These are phyloP conservation scores for Scolanthus callimorphus DNA, from an alignment of 92 coral and sea anemone species.

Conservation along the genomic window DNA sequence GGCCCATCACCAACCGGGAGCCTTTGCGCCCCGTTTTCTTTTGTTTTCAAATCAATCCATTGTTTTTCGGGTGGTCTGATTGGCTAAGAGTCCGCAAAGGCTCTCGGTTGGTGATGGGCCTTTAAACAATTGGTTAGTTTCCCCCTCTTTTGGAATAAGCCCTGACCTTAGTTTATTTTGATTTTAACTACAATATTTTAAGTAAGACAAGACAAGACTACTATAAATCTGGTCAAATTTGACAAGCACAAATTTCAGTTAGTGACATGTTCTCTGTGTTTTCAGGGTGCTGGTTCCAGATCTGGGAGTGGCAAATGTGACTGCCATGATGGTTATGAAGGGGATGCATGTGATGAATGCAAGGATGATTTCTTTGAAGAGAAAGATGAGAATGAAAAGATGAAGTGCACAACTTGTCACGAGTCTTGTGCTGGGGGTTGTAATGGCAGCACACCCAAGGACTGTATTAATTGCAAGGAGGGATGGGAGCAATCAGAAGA, in stretches of 20 bases:
- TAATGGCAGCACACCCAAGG: slow-evolving; percentile 59
- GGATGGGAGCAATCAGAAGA: slow-evolving; percentile 79
- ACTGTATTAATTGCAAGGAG: slow-evolving; percentile 79
- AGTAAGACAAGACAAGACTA: too few species aligned
- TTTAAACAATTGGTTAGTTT: too few species aligned
- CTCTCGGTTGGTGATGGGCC: too few species aligned
- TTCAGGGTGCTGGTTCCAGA: slow-evolving; percentile 83
- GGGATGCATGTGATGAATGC: slow-evolving; percentile 86
- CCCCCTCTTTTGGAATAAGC: too few species aligned
- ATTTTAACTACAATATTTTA: too few species aligned
- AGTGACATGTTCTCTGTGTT: too few species aligned
- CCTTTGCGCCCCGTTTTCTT: too few species aligned
- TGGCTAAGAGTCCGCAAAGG: too few species aligned
- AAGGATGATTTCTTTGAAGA: slow-evolving; percentile 87
- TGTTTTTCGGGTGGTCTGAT: too few species aligned
- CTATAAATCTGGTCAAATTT: too few species aligned
- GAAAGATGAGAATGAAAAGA: slow-evolving; percentile 59
- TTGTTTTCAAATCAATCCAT: too few species aligned
- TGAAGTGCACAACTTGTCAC: slow-evolving; percentile 86
- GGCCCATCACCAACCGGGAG: too few species aligned
- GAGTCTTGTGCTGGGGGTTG: slow-evolving; percentile 86
- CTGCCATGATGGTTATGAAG: slow-evolving; percentile 83
- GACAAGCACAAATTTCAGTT: not conserved
- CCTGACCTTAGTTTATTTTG: not conserved
- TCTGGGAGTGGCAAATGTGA: slow-evolving; percentile 85